phyloP scores from a whole-genome alignment of 2,888 invertebrate species.

The Netelia fuscicornis region DNA sequence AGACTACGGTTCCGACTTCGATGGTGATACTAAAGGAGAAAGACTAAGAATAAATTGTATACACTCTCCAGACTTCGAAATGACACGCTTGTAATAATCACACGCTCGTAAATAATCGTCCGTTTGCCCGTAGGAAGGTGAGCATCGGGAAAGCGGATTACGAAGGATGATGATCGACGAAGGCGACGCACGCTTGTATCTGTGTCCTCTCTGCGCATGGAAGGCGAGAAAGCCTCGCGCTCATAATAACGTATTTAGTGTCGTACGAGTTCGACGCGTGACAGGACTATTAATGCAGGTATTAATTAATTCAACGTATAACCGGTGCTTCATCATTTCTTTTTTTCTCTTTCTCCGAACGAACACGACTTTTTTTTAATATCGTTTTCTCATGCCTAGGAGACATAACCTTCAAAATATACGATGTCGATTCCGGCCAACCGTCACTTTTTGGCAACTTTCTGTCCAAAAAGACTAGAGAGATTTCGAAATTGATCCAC shows the following conservation, averaged over 20 bases:
- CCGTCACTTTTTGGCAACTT: not conserved
- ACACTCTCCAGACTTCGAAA: conserved; percentile 27
- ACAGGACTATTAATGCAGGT: not conserved
- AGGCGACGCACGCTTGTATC: conserved; percentile 1
- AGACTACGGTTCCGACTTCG: not conserved
- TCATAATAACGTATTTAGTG: not conserved
- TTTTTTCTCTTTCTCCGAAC: conserved; percentile 3
- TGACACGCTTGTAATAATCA: conserved; percentile 44
- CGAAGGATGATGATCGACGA: conserved; percentile 41
- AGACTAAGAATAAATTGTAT: conserved; percentile 34
- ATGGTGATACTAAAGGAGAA: not conserved
- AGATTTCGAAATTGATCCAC: conserved; percentile 11
- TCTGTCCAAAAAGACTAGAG: not conserved
- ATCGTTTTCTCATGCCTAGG: not conserved
- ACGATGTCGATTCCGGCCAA: not conserved
- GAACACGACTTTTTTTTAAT: too few relatives aligned
- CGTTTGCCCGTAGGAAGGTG: not conserved
- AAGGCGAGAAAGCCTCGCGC: conserved; percentile 14
- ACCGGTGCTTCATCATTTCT: not conserved
- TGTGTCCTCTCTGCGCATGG: not conserved
- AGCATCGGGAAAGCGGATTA: conserved; percentile 54
- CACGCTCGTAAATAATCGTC: conserved; percentile 15
- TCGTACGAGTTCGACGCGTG: conserved; percentile 11
- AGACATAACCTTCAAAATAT: not conserved
- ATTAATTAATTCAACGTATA: conserved; percentile 27